Percentiles rank a stretch among this genome's conserved stretches.
Evolutionary conservation across 2,888 invertebrate species (phyloP).

Genomic region (Eupithecia abbreviata): DNA sequence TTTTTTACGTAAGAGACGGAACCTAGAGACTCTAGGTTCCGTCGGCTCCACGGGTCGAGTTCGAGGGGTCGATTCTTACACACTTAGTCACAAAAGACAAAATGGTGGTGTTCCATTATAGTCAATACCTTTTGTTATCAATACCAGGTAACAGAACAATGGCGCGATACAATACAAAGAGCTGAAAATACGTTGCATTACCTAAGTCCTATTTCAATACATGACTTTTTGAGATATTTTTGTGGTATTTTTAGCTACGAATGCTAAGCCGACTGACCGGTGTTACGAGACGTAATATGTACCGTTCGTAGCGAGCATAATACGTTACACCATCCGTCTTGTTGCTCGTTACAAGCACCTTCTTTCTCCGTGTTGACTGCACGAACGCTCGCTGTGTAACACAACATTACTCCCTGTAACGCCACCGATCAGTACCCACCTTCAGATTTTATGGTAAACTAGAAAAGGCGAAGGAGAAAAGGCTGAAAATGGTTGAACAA

Average conservation of each 20-base stretch:
- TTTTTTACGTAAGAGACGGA: no score
- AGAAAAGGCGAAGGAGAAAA: neutral
- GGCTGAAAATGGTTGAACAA: neutral
- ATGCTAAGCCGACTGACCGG: no score
- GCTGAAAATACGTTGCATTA: neutral
- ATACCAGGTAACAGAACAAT: conserved; percentile 16
- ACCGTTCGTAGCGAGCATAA: no score
- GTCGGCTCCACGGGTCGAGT: neutral
- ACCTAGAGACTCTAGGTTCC: no score
- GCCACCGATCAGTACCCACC: no score
- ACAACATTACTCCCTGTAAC: no score
- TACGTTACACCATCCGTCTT: no score
- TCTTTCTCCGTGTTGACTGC: no score
- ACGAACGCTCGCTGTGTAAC: no score
- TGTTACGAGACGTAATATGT: no score
- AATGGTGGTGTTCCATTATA: neutral
- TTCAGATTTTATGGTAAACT: neutral
- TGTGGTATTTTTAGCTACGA: neutral
- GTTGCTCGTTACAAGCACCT: no score
- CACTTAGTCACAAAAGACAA: neutral
- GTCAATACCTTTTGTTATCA: conserved; percentile 14
- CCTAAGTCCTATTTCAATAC: neutral
- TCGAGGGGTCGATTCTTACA: neutral
- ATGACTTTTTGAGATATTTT: neutral
- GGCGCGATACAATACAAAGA: neutral